Conservation (phyloP, 2,888 invertebrate genomes). For the Ditylenchus weischeri region DNA sequence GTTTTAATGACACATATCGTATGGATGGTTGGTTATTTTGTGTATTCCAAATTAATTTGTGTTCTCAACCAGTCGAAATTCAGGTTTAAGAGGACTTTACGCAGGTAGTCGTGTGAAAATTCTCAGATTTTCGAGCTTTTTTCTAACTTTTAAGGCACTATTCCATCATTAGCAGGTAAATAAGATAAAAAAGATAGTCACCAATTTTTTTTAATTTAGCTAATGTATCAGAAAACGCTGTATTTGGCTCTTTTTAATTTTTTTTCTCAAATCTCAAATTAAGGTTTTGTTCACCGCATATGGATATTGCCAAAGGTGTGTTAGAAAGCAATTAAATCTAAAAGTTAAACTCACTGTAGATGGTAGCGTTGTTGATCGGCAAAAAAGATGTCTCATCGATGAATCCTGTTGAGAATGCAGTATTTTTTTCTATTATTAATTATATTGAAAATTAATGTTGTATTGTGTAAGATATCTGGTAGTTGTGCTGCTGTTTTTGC, state of each 20-base stretch:
- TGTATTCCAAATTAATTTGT: too few species aligned
- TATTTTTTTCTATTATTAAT: background rate
- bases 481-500: conserved; percentile 94
- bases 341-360: conserved; percentile 44
- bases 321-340: too few species aligned
- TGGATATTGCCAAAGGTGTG: conserved; percentile 82
- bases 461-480: conserved; percentile 67
- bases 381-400: conserved; percentile 52
- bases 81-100: conserved; percentile 67
- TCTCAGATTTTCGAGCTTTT: background rate
- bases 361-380: conserved; percentile 62
- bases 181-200: too few species aligned
- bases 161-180: conserved; percentile 74
- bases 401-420: conserved; percentile 49
- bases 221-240: conserved; percentile 95
- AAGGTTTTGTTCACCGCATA: conserved; percentile 79
- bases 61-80: too few species aligned
- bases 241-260: conserved; percentile 58
- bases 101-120: conserved; percentile 49
- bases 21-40: conserved; percentile 68
- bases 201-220: conserved; percentile 64
- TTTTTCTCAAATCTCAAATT: too few species aligned
- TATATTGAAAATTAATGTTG: background rate
- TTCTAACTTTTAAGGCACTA: conserved; percentile 72
- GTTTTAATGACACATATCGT: conserved; percentile 77